phyloP scores from a whole-genome alignment of 2,888 invertebrate species.

The Escarpia spicata region DNA sequence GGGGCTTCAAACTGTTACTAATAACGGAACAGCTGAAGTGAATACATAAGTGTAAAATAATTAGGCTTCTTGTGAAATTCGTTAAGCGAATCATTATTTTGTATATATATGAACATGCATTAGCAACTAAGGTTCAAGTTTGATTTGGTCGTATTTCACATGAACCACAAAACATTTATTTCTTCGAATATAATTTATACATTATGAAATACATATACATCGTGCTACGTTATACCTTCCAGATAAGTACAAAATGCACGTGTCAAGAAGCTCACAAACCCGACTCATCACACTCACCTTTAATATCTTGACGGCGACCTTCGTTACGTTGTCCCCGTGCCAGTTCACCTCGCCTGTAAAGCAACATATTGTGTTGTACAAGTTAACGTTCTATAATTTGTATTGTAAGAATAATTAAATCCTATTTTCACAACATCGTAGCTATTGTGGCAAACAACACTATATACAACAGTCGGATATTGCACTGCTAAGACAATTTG shows the following conservation, averaged over 20 bases:
- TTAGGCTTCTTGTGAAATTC: no score
- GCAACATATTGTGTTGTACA: background rate
- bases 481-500: no score
- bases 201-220: background rate
- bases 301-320: conserved; percentile 48
- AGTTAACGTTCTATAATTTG: no score
- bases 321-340: conserved; percentile 59
- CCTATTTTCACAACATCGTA: no score
- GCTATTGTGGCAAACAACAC: no score
- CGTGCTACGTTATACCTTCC: background rate
- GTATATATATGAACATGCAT: no score
- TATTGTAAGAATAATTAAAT: no score
- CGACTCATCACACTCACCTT: conserved; percentile 33
- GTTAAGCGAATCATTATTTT: no score
- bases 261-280: background rate
- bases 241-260: background rate
- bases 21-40: no score
- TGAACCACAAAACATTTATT: no score
- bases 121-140: background rate
- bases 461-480: no score
- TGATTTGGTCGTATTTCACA: background rate
- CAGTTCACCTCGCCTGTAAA: conserved; percentile 51
- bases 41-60: no score
- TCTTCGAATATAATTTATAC: background rate
- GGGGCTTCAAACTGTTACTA: background rate